These are phyloP conservation scores for Maniola jurtina DNA, from an alignment of 1,140 invertebrate species.

Conservation along the genomic window DNA sequence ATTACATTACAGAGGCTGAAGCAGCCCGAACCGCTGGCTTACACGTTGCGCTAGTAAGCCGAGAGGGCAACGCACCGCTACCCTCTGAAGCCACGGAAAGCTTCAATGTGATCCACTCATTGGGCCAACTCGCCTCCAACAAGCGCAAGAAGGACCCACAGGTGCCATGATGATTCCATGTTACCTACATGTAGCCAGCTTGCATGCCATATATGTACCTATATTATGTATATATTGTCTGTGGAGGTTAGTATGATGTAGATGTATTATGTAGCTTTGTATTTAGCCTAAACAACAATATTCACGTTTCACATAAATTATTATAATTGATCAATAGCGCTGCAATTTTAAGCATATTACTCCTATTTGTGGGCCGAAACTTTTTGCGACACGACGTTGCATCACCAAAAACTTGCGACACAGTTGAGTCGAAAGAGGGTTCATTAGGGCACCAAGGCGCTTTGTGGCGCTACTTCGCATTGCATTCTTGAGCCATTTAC, in stretches of 20 bases:
- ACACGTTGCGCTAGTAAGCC: slow-evolving; percentile 82
- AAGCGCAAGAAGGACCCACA: slow-evolving; percentile 67
- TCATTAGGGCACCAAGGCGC: no score
- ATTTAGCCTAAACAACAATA: not conserved
- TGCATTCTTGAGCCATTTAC: no score
- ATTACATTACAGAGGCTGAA: slow-evolving; percentile 83
- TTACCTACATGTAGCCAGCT: slow-evolving; percentile 38
- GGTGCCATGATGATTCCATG: slow-evolving; percentile 45
- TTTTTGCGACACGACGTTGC: no score
- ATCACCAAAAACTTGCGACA: no score
- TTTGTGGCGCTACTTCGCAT: no score
- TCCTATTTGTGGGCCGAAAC: no score
- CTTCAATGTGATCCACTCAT: slow-evolving; percentile 76
- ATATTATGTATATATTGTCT: slow-evolving; percentile 39
- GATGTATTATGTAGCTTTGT: not conserved
- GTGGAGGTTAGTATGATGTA: slow-evolving; percentile 35
- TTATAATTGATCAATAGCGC: no score
- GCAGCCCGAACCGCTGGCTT: slow-evolving; percentile 89
- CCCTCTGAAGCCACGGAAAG: slow-evolving; percentile 80
- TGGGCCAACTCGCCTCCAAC: slow-evolving; percentile 59
- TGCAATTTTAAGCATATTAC: no score
- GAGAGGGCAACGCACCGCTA: slow-evolving; percentile 88
- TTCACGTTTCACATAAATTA: not conserved
- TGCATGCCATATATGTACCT: slow-evolving; percentile 50
- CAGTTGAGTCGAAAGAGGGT: no score